These are phyloP conservation scores for Chrysolina oricalcia DNA, from an alignment of 2,888 invertebrate species.

Conservation along the genomic window DNA sequence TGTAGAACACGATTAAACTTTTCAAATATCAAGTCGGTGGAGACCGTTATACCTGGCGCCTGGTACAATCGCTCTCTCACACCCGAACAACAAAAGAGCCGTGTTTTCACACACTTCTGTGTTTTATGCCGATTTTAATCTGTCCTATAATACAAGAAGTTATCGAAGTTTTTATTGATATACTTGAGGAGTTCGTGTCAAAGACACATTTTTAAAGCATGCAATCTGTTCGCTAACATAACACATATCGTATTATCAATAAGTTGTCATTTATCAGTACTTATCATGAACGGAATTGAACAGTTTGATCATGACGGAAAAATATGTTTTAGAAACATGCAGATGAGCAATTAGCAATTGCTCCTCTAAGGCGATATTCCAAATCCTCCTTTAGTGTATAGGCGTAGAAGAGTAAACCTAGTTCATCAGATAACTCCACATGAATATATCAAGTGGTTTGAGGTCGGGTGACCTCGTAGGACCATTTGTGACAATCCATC, in stretches of 20 bases:
- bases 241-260: not conserved
- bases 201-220: slow-evolving; percentile 35
- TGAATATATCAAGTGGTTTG: no score
- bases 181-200: slow-evolving; percentile 41
- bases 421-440: no score
- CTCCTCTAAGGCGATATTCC: no score
- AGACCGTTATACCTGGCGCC: slow-evolving; percentile 54
- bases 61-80: slow-evolving; percentile 54
- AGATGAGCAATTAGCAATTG: no score
- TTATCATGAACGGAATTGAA: not conserved
- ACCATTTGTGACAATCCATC: no score
- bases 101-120: slow-evolving; percentile 41
- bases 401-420: no score
- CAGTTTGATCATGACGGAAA: not conserved
- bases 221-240: slow-evolving; percentile 29
- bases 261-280: not conserved
- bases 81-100: slow-evolving; percentile 36
- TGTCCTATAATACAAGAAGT: slow-evolving; percentile 37
- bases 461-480: no score
- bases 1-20: slow-evolving; percentile 26
- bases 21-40: slow-evolving; percentile 25
- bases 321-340: no score
- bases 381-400: no score
- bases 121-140: slow-evolving; percentile 38
- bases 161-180: slow-evolving; percentile 31